Evolutionary conservation across 92 coral and sea anemone species (phyloP).

Genomic region (Zoanthus solanderi): DNA sequence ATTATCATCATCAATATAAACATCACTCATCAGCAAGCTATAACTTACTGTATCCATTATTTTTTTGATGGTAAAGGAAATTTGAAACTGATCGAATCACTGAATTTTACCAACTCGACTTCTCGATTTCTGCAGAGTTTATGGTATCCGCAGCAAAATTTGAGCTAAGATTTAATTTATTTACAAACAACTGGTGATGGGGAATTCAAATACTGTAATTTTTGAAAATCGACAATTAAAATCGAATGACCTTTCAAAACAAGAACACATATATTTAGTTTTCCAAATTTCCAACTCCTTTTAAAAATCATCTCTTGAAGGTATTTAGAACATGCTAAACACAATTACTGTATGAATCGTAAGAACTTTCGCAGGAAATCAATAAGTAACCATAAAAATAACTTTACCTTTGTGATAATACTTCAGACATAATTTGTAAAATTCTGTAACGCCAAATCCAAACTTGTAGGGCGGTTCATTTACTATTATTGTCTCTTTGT

Average conservation of each 20-base stretch:
- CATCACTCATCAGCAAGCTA: no score
- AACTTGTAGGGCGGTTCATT: constrained; percentile 76
- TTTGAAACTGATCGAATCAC: background rate
- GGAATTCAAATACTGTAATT: background rate
- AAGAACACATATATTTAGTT: background rate
- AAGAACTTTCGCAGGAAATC: no score
- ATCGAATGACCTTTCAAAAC: background rate
- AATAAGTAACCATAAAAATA: background rate
- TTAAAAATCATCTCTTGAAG: no score
- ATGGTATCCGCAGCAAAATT: background rate
- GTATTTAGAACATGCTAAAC: no score
- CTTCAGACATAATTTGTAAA: constrained; percentile 88
- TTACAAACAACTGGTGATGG: background rate
- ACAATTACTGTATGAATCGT: no score
- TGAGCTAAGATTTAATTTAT: background rate
- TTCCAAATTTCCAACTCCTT: no score
- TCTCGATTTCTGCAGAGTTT: background rate
- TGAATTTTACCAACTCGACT: background rate
- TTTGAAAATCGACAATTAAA: background rate
- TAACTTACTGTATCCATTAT: no score
- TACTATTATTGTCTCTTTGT: constrained; percentile 48
- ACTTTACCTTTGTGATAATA: constrained; percentile 92
- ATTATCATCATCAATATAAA: no score
- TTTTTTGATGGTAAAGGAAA: no score
- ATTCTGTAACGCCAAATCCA: constrained; percentile 87